Evolutionary conservation across 2,113 vertebrate species (phyloP), one percentile per base, ranked within the genome.

Genomic region (Monarcha castaneiventris): DNA sequence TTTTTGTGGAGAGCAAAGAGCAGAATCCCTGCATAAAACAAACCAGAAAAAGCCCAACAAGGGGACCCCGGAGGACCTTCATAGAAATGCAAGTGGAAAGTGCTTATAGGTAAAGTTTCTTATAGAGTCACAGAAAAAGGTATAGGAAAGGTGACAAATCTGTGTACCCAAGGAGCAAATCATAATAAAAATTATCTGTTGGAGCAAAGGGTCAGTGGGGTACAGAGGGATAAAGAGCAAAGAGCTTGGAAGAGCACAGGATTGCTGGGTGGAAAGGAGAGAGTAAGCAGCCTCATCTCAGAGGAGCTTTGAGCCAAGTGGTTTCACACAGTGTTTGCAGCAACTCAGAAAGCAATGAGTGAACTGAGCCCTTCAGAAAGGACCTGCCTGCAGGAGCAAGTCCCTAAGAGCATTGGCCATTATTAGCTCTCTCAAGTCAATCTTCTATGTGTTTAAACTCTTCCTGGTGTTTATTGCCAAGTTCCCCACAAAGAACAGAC

Each of bases 371-470:
- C 29, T 55, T 9, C 5, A 32, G 29, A 25, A 66, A 81, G 25
- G 43, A 84, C 8, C 30, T 68, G 15, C n/a, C 61, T 46, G 7
- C 16, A 72, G 32, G 14, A 83, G 6, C 18, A 52, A n/a, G 27
- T 11, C 43, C 23, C 6, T 51, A 13, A 32, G 3, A 6, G 4
- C 1, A 18, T 21, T 26, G 7, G 7, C 14, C 12, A 6, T 7
- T 61, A 6, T 10, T 43, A n/a, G 5, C 14, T 66, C 83, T 55
- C 23, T 67, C 37, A 33, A 75, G 13, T 8, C 16, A 83, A 43
- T 7, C 2, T 52, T 41, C 25, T 12, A 3, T 20, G 12, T 5
- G 9, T 35, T 80, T 41, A 46, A 78, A 67, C 16, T 25, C 32
- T 16, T 27, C 46, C 46, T 21, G 12, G 11, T 30, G 21, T 67